phyloP scores from a whole-genome alignment of 2,888 invertebrate genomes.

The Plebejus argus region DNA sequence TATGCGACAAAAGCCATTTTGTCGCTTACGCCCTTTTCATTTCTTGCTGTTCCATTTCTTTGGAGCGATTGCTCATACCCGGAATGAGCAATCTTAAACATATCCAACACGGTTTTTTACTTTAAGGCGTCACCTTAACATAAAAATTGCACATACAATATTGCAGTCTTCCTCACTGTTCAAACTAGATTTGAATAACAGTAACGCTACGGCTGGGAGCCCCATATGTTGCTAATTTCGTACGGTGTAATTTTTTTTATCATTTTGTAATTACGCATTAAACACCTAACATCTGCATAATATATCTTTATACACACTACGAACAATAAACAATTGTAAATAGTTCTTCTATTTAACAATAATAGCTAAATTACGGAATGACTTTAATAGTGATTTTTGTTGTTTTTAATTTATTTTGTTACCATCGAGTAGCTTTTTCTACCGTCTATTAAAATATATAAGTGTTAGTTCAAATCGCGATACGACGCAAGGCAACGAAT shows the following conservation, averaged over 20 bases:
- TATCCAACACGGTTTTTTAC: too few species aligned
- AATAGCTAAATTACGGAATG: conserved; percentile 11
- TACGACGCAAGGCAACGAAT: not conserved
- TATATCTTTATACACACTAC: not conserved
- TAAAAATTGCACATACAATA: not conserved
- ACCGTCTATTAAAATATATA: not conserved
- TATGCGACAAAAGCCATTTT: too few species aligned
- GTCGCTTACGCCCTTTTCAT: too few species aligned
- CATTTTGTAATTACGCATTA: not conserved
- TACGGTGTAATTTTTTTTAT: not conserved
- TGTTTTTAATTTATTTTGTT: conserved; percentile 31
- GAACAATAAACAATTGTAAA: conserved; percentile 40
- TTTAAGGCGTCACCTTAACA: too few species aligned
- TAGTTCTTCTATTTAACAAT: conserved; percentile 33
- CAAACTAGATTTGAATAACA: not conserved
- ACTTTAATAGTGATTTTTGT: conserved; percentile 41
- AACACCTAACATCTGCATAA: not conserved
- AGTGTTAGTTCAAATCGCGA: not conserved
- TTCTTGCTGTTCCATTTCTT: too few species aligned
- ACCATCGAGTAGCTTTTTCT: not conserved
- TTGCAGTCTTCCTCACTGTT: not conserved
- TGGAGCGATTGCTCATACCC: too few species aligned
- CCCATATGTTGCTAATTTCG: not conserved
- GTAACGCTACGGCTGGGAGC: not conserved
- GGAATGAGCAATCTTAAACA: too few species aligned